Evolutionary conservation across 2,888 invertebrate species (phyloP), one percentile per base, ranked within the genome.

Genomic region (Scrobipalpa atriplicella): DNA sequence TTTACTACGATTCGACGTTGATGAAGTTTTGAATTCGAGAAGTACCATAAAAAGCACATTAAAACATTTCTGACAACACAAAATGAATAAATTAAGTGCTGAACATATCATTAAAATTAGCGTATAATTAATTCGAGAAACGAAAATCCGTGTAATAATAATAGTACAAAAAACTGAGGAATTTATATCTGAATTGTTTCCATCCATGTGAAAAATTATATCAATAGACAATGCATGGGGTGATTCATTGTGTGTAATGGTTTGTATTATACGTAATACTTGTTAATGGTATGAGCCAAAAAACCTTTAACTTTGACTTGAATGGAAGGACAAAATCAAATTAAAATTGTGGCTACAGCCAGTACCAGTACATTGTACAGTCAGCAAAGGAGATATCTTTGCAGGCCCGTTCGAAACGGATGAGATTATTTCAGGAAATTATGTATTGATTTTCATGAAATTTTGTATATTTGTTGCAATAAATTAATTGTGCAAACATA

Each of bases 181-280:
- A 68, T 69, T 66, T 62, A 66, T 66, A 52, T 63, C n/a, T 51
- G 61, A 29, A 62, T 62, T 47, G 62, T 62, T 39, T 47, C 58
- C 38, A 62, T 47, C 47, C 62, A 62, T 62, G 62, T 62, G 62
- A 62, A 62, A 62, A 62, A 62, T 47, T 61, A 51, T 62, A 62
- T 62, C 62, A 62, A 62, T 62, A 47, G 62, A 62, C 62, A 62
- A 62, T 62, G 47, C 29, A 62, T 16, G 38, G 41, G 9, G 41
- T 41, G 61, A 41, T 16, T 62, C 47, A 62, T 47, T 62, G 62
- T 62, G 47, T 61, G 38, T 56, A 52, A 21, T 56, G 29, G 21
- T 56, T 56, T 58, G 38, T 58, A 38, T 38, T 58, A 58, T 58
- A 58, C 58, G 58, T 58, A 58, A 58, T 58, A 58, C 16, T 38